Conservation (phyloP, 1,140 invertebrate species). For the Hetaerina americana region DNA sequence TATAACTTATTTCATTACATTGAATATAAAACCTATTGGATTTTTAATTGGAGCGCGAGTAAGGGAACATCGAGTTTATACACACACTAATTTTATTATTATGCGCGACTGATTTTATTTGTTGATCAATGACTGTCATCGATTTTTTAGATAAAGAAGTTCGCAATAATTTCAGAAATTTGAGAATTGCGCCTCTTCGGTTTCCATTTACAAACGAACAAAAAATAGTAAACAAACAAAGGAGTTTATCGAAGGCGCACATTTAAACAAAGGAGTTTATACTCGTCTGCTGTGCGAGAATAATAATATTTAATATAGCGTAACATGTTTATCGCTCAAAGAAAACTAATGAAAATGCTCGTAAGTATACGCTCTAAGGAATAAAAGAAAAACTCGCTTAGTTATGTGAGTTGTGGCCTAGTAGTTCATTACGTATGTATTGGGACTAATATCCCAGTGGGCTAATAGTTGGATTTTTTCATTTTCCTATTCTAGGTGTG, state of each 20-base stretch:
- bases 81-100: too few relatives aligned
- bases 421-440: neutral
- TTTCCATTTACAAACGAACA: too few relatives aligned
- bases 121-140: too few relatives aligned
- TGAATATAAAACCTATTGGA: too few relatives aligned
- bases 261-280: neutral
- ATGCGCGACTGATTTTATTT: too few relatives aligned
- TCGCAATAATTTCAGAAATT: too few relatives aligned
- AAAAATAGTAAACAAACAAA: neutral
- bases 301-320: neutral
- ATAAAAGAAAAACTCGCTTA: neutral
- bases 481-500: neutral
- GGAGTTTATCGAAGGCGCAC: neutral
- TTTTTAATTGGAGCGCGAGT: too few relatives aligned
- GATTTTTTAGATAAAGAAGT: too few relatives aligned
- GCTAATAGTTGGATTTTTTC: neutral
- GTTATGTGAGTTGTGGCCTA: neutral
- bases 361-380: neutral
- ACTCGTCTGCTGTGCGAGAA: neutral
- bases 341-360: neutral
- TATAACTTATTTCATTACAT: too few relatives aligned
- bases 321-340: neutral
- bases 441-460: neutral
- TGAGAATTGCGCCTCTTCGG: too few relatives aligned
- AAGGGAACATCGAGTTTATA: too few relatives aligned